Conservation (phyloP, 2,797 vertebrate genomes). For the Gymnoscopelus braueri region DNA sequence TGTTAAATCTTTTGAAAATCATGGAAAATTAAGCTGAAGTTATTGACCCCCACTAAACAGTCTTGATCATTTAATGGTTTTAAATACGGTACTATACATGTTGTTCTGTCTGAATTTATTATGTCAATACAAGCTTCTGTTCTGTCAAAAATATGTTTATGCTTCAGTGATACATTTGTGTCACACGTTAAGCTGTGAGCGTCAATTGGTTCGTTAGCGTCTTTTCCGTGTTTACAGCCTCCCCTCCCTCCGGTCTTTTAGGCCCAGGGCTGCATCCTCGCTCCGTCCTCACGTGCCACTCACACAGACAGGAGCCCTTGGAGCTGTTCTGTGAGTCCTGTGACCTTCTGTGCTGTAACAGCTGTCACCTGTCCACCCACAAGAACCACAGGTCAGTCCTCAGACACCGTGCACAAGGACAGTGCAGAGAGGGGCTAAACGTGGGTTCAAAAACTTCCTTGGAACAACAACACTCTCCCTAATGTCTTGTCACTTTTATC, state of each 20-base stretch:
- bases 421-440: conserved; percentile 56
- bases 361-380: conserved; percentile 87
- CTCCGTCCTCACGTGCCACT: conserved; percentile 80
- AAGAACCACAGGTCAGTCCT: conserved; percentile 85
- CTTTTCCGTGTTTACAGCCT: conserved; percentile 29
- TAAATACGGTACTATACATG: background rate
- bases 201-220: conserved; percentile 31
- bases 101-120: background rate
- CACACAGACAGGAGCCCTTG: conserved; percentile 86
- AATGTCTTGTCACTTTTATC: conserved; percentile 73
- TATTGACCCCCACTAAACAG: background rate
- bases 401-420: conserved; percentile 72
- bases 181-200: conserved; percentile 24
- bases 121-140: background rate
- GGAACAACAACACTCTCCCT: conserved; percentile 44
- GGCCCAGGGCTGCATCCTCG: conserved; percentile 77
- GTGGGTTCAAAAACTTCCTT: conserved; percentile 66
- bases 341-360: conserved; percentile 87
- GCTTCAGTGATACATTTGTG: background rate
- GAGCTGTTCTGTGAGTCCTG: conserved; percentile 87
- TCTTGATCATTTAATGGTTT: background rate
- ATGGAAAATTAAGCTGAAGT: no score
- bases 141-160: conserved; percentile 4
- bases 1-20: no score
- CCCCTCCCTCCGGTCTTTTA: conserved; percentile 54